phyloP scores from a whole-genome alignment of 2,888 invertebrate genomes.

The Temnothorax rugatulus region DNA sequence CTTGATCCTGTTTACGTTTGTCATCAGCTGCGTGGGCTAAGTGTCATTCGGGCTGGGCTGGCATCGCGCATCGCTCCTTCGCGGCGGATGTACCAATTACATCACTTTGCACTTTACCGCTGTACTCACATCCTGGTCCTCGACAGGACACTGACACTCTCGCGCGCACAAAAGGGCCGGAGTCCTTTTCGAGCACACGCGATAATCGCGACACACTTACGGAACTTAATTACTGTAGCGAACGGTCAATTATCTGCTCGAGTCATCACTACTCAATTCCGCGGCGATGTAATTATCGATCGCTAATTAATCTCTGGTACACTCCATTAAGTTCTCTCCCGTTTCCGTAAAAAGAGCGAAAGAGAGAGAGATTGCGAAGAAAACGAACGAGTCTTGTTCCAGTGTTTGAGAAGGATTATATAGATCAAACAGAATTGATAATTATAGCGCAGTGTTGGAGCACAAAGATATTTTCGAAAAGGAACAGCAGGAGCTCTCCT shows the following conservation, averaged over 20 bases:
- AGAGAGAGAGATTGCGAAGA: background rate
- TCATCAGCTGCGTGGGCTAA: constrained; percentile 87
- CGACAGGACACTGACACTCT: constrained; percentile 57
- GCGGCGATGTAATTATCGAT: background rate
- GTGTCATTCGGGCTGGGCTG: constrained; percentile 76
- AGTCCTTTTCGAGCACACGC: constrained; percentile 35
- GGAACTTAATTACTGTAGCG: constrained; percentile 13
- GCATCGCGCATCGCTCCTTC: constrained; percentile 63
- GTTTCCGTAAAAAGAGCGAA: background rate
- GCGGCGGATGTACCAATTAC: constrained; percentile 56
- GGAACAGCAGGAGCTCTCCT: background rate
- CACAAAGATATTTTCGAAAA: background rate
- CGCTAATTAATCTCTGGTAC: constrained; percentile 13
- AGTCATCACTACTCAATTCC: background rate
- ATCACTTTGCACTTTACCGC: constrained; percentile 62
- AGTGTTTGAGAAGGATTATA: background rate
- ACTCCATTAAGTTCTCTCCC: background rate
- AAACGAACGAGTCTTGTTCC: background rate
- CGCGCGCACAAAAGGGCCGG: constrained; percentile 44
- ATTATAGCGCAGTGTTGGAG: background rate
- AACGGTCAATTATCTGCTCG: constrained; percentile 8
- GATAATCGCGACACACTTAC: constrained; percentile 21
- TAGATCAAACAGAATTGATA: background rate
- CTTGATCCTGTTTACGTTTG: constrained; percentile 93
- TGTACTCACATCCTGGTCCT: constrained; percentile 41